phyloP scores from a whole-genome alignment of 2,113 vertebrate species.

The Gasterosteus aculeatus region DNA sequence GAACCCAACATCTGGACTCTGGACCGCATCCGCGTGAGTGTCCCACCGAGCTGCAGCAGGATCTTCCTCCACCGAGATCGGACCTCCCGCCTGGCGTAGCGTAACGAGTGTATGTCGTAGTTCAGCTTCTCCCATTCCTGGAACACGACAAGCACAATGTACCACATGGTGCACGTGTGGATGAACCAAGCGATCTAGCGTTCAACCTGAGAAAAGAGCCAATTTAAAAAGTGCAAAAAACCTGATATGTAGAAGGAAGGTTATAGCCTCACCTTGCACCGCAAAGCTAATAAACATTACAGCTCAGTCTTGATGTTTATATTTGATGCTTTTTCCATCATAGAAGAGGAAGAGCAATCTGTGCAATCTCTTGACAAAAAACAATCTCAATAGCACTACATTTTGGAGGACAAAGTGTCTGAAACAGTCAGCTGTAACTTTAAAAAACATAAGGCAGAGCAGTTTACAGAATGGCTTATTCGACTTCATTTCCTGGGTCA shows the following conservation, averaged over 20 bases:
- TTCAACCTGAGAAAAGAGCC: too few relatives aligned
- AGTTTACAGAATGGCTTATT: background rate
- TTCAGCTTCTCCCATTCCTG: slow-evolving; percentile 96
- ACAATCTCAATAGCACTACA: too few relatives aligned
- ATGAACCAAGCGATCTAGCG: background rate
- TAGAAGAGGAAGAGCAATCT: too few relatives aligned
- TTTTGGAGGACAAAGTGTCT: too few relatives aligned
- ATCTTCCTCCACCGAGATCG: slow-evolving; percentile 88
- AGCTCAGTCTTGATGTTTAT: too few relatives aligned
- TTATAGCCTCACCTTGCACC: too few relatives aligned
- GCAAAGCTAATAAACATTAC: too few relatives aligned
- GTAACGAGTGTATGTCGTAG: slow-evolving; percentile 88
- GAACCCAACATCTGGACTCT: background rate
- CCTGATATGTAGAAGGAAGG: too few relatives aligned
- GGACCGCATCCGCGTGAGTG: background rate
- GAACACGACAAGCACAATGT: slow-evolving; percentile 17
- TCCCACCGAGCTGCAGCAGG: slow-evolving; percentile 88
- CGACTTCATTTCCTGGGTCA: background rate
- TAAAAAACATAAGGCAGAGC: background rate
- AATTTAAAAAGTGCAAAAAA: too few relatives aligned
- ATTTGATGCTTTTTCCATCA: too few relatives aligned
- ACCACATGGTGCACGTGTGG: background rate
- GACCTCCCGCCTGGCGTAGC: slow-evolving; percentile 86
- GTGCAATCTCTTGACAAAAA: too few relatives aligned
- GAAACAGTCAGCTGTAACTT: background rate